Base-by-base conservation (phyloP, 2,113 vertebrate species). In the Eulemur rufifrons region DNA sequence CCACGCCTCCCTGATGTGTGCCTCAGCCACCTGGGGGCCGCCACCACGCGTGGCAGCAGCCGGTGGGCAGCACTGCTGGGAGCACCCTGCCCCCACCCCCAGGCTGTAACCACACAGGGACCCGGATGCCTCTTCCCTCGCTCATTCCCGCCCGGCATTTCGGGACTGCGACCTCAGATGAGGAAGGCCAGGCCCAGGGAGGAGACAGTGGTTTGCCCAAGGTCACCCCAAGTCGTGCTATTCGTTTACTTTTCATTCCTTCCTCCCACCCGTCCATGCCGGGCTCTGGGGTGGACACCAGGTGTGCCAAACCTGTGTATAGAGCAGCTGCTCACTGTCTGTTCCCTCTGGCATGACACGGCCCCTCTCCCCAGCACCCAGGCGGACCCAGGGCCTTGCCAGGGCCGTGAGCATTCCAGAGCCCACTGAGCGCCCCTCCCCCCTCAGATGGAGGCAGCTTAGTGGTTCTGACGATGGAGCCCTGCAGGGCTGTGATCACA, bases 261-360 rank as follows among this genome's bases (percentile, higher is more conserved):
- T 25, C 78, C 61, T n/a, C 3, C 29, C 9, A 3, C 20, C 27
- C 0, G 0, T 1, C 47, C 27, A 13, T 6, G 52, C 52, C 61
- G 25, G 78, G 68, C 34, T 42, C 68, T 25, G 78, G 17, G 50
- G 50, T 0, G 6, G 50, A 39, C 2, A 3, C 9, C 0, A 42
- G 50, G 29, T 11, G 3, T 18, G 50, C 17, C 34, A 37, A 23
- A 47, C 50, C 69, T 61, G 23, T 27, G 23, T 18, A 5, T 12
- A 3, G 21, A 1, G 1, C 59, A 12, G 21, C 56, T 5, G 12
- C 39, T 64, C 6, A 14, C 32, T 68, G 29, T 61, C 9, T 61
- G 2, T 61, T 9, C 8, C 0, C 37, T 10, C 13, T 1, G 9
- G 11, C 6, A 17, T 0, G 2, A 34, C 86, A 32, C 12, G 0